These are phyloP conservation scores for Pseudobourletiella spinata DNA, from an alignment of 1,140 invertebrate species.

Conservation along the genomic window DNA sequence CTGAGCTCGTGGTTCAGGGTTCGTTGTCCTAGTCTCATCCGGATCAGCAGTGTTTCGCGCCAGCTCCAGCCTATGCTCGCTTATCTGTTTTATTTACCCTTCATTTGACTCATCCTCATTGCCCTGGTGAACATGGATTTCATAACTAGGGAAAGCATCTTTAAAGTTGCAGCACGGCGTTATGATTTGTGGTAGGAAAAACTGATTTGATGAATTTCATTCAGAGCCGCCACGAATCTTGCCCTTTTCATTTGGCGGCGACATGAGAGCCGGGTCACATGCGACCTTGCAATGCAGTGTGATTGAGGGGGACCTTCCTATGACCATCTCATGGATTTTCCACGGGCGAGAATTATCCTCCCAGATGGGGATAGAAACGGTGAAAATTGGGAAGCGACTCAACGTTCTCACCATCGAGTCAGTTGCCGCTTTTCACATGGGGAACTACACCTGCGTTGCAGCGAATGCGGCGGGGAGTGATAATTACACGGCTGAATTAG, in stretches of 20 bases:
- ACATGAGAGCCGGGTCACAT: constrained; percentile 50
- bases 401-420: constrained; percentile 64
- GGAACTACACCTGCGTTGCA: constrained; percentile 65
- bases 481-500: constrained; percentile 49
- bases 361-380: constrained; percentile 41
- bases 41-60: no score
- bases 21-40: constrained; percentile 22
- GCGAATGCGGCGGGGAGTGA: constrained; percentile 55
- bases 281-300: constrained; percentile 52
- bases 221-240: constrained; percentile 62
- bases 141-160: no score
- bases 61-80: no score
- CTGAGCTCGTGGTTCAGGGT: constrained; percentile 44
- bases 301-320: constrained; percentile 61
- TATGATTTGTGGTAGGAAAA: no score
- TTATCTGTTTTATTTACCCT: no score
- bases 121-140: no score
- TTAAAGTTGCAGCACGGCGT: no score
- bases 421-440: constrained; percentile 55
- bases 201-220: no score
- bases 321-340: constrained; percentile 48
- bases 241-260: constrained; percentile 61
- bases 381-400: constrained; percentile 48
- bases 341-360: constrained; percentile 32
- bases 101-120: no score